Evolutionary conservation across 1,140 invertebrate genomes (phyloP), one percentile per base, ranked within the genome.

Genomic region (Rhopalosiphum maidis): DNA sequence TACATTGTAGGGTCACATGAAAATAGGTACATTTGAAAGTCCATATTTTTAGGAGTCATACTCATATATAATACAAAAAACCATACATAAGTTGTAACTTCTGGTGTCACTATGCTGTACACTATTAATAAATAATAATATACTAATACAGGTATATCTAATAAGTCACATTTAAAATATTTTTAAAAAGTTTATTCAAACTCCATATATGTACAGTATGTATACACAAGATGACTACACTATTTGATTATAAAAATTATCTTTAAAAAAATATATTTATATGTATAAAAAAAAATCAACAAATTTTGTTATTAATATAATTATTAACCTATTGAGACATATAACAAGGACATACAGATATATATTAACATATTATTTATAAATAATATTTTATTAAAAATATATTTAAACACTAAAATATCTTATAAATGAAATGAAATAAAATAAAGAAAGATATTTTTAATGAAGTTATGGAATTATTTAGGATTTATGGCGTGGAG

Each of bases 401-500:
- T 77, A 77, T n/a, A n/a, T 2, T 77, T 77, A 15, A 35, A n/a
- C 4, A 77, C 15, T n/a, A 6, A 77, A 25, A 77, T 21, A n/a
- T 77, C 30, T 3, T n/a, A 51, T 18, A 51, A 51, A 77, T 60
- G 7, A n/a, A 15, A 68, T 30, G 7, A n/a, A n/a, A 15, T 68
- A 68, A 68, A n/a, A n/a, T 60, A 60, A 30, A 25, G 9, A 60
- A 30, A 60, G 4, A 60, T 3, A 51, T 51, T 51, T 51, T 51
- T 60, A 15, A 30, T 60, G 30, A 77, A 18, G n/a, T 77, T 30
- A 18, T 77, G 30, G n/a, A 2, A 46, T 46, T 93, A 94, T 95
- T 95, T 95, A 94, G 35, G 11, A 91, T 43, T 94, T 55, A 88
- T n/a, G n/a, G 6, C 21, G 18, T 37, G 51, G 1, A 22, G 30